Evolutionary conservation across 2,888 invertebrate genomes (phyloP).

Genomic region (Calameuta filiformis): DNA sequence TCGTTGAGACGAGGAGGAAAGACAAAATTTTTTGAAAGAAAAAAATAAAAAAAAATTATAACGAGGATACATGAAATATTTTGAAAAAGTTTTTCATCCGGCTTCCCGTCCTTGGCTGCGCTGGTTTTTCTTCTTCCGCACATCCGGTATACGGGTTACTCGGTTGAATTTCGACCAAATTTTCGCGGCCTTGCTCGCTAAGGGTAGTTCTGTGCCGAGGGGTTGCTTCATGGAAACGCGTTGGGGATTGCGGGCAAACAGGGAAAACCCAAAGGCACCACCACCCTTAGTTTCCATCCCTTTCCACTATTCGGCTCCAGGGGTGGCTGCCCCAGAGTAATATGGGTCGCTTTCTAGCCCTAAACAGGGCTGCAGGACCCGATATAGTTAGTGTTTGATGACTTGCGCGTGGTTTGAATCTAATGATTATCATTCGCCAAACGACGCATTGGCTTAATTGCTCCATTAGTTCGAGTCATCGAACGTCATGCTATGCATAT

Average conservation of each 20-base stretch:
- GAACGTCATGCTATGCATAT: no score
- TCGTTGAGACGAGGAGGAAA: background rate
- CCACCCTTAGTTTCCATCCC: conserved; percentile 17
- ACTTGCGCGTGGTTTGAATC: conserved; percentile 46
- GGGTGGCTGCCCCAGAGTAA: conserved; percentile 27
- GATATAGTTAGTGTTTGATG: conserved; percentile 45
- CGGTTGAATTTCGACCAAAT: background rate
- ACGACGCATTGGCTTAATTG: conserved; percentile 18
- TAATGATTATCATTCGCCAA: conserved; percentile 21
- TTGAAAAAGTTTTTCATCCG: background rate
- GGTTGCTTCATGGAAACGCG: background rate
- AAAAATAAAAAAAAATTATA: no score
- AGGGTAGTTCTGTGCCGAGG: background rate
- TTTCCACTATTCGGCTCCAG: background rate
- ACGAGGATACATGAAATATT: no score
- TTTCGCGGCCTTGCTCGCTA: background rate
- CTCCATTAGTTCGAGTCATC: no score
- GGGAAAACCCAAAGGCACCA: conserved; percentile 21
- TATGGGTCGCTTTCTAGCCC: conserved; percentile 36
- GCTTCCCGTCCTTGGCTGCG: background rate
- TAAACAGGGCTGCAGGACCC: conserved; percentile 12
- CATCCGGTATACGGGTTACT: no score
- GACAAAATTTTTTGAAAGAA: background rate
- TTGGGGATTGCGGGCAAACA: conserved; percentile 10
- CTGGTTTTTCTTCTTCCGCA: background rate